A percentile compares a stretch with the other conserved stretches of the same genome.
Evolutionary conservation across 2,888 invertebrate genomes (phyloP).

Genomic region (Cephus runcator): DNA sequence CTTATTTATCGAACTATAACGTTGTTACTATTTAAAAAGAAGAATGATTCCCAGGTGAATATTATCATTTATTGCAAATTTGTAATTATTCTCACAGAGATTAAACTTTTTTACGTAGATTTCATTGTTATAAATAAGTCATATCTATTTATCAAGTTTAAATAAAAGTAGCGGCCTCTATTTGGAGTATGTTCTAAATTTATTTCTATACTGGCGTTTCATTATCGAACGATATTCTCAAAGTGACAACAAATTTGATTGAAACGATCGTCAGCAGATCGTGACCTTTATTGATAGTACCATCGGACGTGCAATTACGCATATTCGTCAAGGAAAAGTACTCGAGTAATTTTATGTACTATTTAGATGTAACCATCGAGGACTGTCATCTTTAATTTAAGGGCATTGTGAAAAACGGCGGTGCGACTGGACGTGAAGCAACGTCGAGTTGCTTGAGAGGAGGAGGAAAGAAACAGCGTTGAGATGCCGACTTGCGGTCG

Average conservation of each 20-base stretch:
- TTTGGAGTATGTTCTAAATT: neutral
- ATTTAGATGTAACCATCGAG: neutral
- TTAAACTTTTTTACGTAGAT: neutral
- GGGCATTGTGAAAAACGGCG: neutral
- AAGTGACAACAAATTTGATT: neutral
- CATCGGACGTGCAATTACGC: neutral
- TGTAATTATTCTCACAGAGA: neutral
- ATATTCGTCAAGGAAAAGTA: neutral
- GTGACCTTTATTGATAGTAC: neutral
- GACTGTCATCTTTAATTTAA: neutral
- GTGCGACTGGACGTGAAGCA: neutral
- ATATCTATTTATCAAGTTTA: neutral
- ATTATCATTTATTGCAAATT: neutral
- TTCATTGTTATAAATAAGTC: neutral
- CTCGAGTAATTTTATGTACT: neutral
- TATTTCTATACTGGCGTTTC: neutral
- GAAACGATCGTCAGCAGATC: neutral
- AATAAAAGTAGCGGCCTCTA: neutral
- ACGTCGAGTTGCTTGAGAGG: neutral
- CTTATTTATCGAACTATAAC: neutral
- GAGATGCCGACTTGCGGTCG: conserved; percentile 51
- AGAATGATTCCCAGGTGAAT: neutral
- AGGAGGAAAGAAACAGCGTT: conserved; percentile 5
- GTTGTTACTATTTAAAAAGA: neutral
- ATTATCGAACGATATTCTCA: neutral